Evolutionary conservation across 2,888 invertebrate species (phyloP).

Genomic region (Ypsolopha scabrella): DNA sequence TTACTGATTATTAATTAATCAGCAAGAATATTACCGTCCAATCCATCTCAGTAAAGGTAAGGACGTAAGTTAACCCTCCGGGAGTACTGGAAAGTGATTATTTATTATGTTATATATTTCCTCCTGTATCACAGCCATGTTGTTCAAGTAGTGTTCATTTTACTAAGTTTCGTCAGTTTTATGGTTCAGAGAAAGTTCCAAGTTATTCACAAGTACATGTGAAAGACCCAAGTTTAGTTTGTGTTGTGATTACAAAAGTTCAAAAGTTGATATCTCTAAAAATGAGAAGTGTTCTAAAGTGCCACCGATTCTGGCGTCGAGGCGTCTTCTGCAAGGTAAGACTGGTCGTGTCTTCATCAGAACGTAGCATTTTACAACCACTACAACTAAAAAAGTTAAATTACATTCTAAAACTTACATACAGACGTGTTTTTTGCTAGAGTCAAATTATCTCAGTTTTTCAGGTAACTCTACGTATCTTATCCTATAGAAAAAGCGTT

Average conservation of each 20-base stretch:
- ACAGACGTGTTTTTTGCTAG: too few relatives aligned
- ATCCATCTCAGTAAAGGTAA: slow-evolving; percentile 66
- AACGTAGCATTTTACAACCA: slow-evolving; percentile 43
- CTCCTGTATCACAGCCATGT: slow-evolving; percentile 69
- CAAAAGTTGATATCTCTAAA: slow-evolving; percentile 45
- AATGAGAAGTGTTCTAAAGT: slow-evolving; percentile 69
- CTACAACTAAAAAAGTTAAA: slow-evolving; percentile 8
- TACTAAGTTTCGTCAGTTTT: slow-evolving; percentile 62
- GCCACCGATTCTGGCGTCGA: slow-evolving; percentile 65
- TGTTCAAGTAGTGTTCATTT: slow-evolving; percentile 65
- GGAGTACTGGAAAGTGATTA: slow-evolving; percentile 65
- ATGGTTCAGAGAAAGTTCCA: slow-evolving; percentile 53
- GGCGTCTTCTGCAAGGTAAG: slow-evolving; percentile 67
- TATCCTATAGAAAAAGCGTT: slow-evolving; percentile 1
- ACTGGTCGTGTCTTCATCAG: slow-evolving; percentile 68
- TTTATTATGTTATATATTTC: slow-evolving; percentile 65
- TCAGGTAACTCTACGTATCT: too few relatives aligned
- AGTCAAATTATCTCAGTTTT: too few relatives aligned
- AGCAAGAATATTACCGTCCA: slow-evolving; percentile 61
- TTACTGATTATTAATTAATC: slow-evolving; percentile 27
- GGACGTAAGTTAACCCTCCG: slow-evolving; percentile 66
- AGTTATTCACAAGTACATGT: slow-evolving; percentile 66
- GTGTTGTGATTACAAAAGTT: slow-evolving; percentile 66
- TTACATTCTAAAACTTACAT: too few relatives aligned
- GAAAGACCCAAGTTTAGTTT: slow-evolving; percentile 66